A percentile compares a stretch with the other conserved stretches of the same genome.
phyloP scores from a whole-genome alignment of 1,140 invertebrate species.

The Hetaerina americana region DNA sequence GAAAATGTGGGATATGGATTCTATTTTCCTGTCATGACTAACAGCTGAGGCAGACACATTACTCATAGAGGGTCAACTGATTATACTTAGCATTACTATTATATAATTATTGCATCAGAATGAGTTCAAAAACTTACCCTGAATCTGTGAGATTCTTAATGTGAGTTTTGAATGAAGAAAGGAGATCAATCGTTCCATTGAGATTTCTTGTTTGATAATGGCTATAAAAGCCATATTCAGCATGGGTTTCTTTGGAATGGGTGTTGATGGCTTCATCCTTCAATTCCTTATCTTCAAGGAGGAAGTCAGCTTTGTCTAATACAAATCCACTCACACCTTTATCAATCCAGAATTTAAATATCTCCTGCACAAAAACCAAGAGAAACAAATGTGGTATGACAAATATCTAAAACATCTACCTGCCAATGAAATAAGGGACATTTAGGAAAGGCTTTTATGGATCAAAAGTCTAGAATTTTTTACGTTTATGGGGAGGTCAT shows the following conservation, averaged over 20 bases:
- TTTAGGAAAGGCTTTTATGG: no score
- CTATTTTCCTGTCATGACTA: no score
- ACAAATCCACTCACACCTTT: conserved; percentile 61
- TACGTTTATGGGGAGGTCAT: no score
- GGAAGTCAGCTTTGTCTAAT: conserved; percentile 46
- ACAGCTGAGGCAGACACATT: no score
- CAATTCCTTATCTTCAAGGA: conserved; percentile 42
- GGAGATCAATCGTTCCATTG: conserved; percentile 30
- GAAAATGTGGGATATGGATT: no score
- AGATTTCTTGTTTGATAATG: conserved; percentile 8
- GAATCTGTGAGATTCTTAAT: conserved; percentile 37
- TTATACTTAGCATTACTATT: no score
- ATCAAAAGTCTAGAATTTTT: no score
- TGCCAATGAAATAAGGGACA: no score
- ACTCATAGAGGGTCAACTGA: no score
- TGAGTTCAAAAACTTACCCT: conserved; percentile 24
- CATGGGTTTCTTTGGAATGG: conserved; percentile 22
- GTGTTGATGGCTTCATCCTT: conserved; percentile 15
- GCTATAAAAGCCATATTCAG: conserved; percentile 29
- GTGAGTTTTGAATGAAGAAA: conserved; percentile 41
- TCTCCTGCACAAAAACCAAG: conserved; percentile 30
- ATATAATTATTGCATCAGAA: no score
- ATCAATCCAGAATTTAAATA: conserved; percentile 51
- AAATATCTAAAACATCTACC: no score
- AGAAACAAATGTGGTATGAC: conserved; percentile 12